A percentile compares a stretch with the other conserved stretches of the same genome.
phyloP scores from a whole-genome alignment of 2,797 vertebrate genomes.

The Hippopotamyrus pictus region DNA sequence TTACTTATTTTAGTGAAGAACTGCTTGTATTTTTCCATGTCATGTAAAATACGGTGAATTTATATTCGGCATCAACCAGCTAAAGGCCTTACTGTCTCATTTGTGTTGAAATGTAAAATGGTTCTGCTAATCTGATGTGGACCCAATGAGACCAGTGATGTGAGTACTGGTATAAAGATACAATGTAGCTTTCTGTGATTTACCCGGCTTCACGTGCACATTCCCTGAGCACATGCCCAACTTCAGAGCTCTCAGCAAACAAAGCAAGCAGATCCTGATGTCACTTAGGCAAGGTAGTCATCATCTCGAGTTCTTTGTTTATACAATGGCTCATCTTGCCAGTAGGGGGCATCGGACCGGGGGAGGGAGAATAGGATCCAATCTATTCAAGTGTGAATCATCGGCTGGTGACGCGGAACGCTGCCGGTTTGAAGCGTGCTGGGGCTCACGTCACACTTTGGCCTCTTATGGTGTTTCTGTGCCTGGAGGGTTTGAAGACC shows the following conservation, averaged over 20 bases:
- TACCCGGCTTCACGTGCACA: not conserved
- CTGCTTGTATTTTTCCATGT: not conserved
- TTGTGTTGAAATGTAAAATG: not conserved
- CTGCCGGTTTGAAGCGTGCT: not conserved
- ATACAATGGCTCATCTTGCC: not conserved
- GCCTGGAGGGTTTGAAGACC: constrained; percentile 12
- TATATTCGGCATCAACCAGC: not conserved
- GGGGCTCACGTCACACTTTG: not conserved
- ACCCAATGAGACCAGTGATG: not conserved
- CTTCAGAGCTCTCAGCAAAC: not conserved
- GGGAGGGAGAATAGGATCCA: not conserved
- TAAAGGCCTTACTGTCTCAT: not conserved
- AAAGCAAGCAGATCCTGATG: not conserved
- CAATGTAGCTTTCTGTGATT: not conserved
- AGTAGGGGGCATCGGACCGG: not conserved
- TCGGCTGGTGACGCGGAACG: not conserved
- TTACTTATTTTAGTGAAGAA: not conserved
- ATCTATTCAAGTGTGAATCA: not conserved
- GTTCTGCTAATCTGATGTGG: not conserved
- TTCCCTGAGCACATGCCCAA: not conserved
- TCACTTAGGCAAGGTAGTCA: not conserved
- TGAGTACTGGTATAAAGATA: not conserved
- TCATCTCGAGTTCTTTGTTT: not conserved
- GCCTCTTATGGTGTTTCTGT: not conserved
- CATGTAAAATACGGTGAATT: not conserved